Conservation (phyloP, 2,888 invertebrate genomes). For the Melanotus villosus region DNA sequence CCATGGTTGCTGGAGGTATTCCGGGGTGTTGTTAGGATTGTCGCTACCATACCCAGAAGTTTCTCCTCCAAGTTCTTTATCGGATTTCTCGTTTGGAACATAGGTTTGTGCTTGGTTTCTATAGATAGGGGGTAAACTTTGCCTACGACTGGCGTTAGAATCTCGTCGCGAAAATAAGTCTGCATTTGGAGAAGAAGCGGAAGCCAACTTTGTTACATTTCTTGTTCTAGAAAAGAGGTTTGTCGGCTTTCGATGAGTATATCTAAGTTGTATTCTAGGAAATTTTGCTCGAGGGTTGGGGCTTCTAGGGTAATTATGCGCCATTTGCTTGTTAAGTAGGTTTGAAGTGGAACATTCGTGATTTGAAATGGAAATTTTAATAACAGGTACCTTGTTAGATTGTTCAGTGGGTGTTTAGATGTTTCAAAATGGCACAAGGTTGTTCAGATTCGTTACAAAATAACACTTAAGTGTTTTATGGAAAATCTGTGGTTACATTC, state of each 20-base stretch:
- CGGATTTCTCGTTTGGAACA: constrained; percentile 63
- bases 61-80: constrained; percentile 76
- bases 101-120: constrained; percentile 60
- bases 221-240: constrained; percentile 55
- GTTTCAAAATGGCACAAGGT: constrained; percentile 27
- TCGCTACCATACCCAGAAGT: constrained; percentile 90
- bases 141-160: constrained; percentile 52
- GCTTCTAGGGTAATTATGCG: constrained; percentile 29
- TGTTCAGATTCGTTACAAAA: constrained; percentile 9
- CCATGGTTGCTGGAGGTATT: constrained; percentile 58
- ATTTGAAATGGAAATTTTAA: constrained; percentile 34
- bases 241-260: constrained; percentile 44
- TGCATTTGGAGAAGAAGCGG: constrained; percentile 52
- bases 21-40: constrained; percentile 71
- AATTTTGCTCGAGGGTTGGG: constrained; percentile 37
- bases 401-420: background rate
- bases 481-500: constrained; percentile 3
- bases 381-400: background rate
- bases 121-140: constrained; percentile 65
- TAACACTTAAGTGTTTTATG: background rate
- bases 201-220: constrained; percentile 56
- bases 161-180: constrained; percentile 56
- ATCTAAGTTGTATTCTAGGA: constrained; percentile 40
- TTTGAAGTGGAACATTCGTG: constrained; percentile 31
- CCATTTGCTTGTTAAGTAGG: constrained; percentile 27